phyloP scores from a whole-genome alignment of 1,140 invertebrate species.

The Drosophila dunni region DNA sequence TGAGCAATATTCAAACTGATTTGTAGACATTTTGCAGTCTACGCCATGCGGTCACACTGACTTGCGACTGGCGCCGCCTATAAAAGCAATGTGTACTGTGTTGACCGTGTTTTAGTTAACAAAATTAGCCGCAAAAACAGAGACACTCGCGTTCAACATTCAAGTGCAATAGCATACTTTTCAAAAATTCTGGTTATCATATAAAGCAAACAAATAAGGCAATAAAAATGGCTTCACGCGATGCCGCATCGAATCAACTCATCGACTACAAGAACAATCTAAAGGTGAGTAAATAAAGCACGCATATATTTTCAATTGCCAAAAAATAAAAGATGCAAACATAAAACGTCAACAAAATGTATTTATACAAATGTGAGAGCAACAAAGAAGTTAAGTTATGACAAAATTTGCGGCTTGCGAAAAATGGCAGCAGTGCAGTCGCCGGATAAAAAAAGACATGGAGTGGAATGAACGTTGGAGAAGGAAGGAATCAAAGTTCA shows the following conservation, averaged over 20 bases:
- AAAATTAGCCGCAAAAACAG: constrained; percentile 48
- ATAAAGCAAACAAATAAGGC: constrained; percentile 37
- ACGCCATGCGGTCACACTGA: constrained; percentile 3
- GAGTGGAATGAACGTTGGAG: background rate
- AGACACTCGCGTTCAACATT: constrained; percentile 21
- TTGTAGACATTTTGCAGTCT: background rate
- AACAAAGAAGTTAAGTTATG: constrained; percentile 28
- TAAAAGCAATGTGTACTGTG: constrained; percentile 61
- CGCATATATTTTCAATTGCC: constrained; percentile 16
- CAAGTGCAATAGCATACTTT: constrained; percentile 20
- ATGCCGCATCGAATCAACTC: constrained; percentile 89
- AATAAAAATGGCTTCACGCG: constrained; percentile 86
- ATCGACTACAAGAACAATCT: constrained; percentile 87
- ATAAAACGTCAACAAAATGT: background rate
- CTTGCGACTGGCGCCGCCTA: constrained; percentile 33
- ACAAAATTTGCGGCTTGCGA: constrained; percentile 10
- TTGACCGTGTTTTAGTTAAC: constrained; percentile 58
- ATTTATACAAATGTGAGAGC: constrained; percentile 9
- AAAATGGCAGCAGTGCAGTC: constrained; percentile 10
- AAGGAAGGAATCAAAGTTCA: constrained; percentile 36
- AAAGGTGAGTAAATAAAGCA: constrained; percentile 85
- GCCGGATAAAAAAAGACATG: background rate
- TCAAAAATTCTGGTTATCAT: constrained; percentile 62
- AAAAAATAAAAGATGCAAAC: constrained; percentile 4
- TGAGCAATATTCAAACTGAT: background rate